Evolutionary conservation across 2,888 invertebrate species (phyloP), one percentile per base, ranked within the genome.

Genomic region (Alsophila aescularia): DNA sequence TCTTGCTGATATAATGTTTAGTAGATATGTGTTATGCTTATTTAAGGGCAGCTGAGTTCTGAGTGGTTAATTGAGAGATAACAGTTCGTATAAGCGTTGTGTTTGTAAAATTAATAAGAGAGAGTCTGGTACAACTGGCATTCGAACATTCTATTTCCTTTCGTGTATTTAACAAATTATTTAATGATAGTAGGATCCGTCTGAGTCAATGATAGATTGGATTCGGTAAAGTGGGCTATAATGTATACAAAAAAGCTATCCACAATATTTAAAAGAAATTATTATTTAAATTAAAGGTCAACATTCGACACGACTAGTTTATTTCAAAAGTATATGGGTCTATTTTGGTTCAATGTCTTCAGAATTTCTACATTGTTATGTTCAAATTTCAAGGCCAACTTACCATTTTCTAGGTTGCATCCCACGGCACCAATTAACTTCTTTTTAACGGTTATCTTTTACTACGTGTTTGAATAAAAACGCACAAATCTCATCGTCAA

Each of bases 391-490:
- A 24, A n/a, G 60, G 62, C 57, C 56, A 62, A 48, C 14, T 44
- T 6, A 48, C 27, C 65, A 42, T 54, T 67, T 69, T 69, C 64
- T 66, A 58, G 63, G 67, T 59, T 70, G 62, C 66, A 61, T 80
- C 80, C 67, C 81, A 81, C 80, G 80, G 73, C 59, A 67, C 67
- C 65, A 81, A 80, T 81, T 74, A 75, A 73, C 72, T 76, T 36
- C 78, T 77, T 73, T 79, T 73, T 77, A 77, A 77, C 76, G 70
- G 75, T 67, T 39, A 50, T 2, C 10, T 43, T 52, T 47, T 60
- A 52, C 51, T 52, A 42, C 48, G 16, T 29, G 12, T 45, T 55
- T 55, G 41, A 27, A 41, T 50, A 21, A 29, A n/a, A 36, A 55
- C 48, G 48, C 44, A 48, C 21, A 34, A 41, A 34, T 56, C 43